Base-by-base conservation (phyloP, 2,888 invertebrate species). In the Mamestra brassicae region DNA sequence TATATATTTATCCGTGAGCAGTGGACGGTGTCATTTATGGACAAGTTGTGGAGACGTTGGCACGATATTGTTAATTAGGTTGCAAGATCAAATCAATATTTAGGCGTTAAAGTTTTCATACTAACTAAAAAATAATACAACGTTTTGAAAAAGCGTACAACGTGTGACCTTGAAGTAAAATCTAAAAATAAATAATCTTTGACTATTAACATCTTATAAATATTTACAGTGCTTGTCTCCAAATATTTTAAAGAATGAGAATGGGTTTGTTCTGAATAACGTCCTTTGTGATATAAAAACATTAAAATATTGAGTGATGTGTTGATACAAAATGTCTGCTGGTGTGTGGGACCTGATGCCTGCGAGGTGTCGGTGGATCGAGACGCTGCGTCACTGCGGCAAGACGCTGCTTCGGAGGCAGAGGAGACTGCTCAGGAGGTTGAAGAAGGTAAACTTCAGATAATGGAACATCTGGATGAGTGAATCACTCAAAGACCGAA, bases 391-490 rank as follows among this genome's bases (percentile, higher is more conserved):
- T 68, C 93, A 95, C 80, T 97, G 96, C 88, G 96, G 96, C 60
- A 96, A 96, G 86, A 96, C 96, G 34, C 91, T 97, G 76, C 91
- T 97, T 89, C 92, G 96, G 17, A 92, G 96, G 57, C 96, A 96
- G 85, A 91, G 96, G 60, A 90, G 95, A 34, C 86, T 97, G n/a
- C 92, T 97, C 62, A 92, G 95, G 81, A 91, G 95, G 66, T 89
- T 97, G 58, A 95, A 96, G 86, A 97, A 97, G 96, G 97, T 97
- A 95, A 86, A 26, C 15, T 38, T 52, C 15, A 36, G 42, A 73
- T 17, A 34, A 45, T 11, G 17, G 36, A 58, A 15, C 17, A 54
- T 17, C 17, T 60, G 8, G 11, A 54, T 45, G 4, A 11, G 4
- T 36, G 1, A 47, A 17, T 15, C 57, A 17, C 13, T 34, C n/a